A percentile compares a stretch with the other conserved stretches of the same genome.
Evolutionary conservation across 64 coral and sea anemone genomes (phyloP).

Genomic region (Stylophora pistillata): DNA sequence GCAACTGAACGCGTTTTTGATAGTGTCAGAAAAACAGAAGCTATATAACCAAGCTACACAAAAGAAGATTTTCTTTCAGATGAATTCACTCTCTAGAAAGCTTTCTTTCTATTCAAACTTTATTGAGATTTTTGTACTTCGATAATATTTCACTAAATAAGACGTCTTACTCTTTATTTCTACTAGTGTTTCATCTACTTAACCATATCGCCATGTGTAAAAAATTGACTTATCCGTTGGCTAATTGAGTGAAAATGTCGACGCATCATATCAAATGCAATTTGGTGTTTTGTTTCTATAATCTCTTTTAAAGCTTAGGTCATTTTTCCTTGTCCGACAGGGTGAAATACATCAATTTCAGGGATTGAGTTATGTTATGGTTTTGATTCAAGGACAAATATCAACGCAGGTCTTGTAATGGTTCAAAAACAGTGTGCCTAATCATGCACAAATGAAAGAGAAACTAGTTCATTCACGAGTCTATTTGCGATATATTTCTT

Average conservation of each 20-base stretch:
- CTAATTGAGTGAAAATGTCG: conserved; percentile 3
- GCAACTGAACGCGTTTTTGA: not conserved
- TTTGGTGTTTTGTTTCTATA: not conserved
- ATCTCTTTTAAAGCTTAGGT: not conserved
- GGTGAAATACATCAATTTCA: not conserved
- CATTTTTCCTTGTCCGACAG: not conserved
- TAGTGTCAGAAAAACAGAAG: not conserved
- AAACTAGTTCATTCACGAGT: not conserved
- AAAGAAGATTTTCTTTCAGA: not conserved
- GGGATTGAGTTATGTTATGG: not conserved
- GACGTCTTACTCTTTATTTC: conserved; percentile 1
- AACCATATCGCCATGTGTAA: not conserved
- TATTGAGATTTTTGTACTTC: not conserved
- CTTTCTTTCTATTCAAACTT: not conserved
- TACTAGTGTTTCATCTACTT: not conserved
- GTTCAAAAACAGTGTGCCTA: not conserved
- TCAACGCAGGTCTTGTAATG: not conserved
- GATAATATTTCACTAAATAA: conserved; percentile 4
- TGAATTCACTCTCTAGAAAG: not conserved
- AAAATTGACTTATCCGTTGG: conserved; percentile 16
- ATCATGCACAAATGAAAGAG: not conserved
- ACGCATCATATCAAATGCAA: conserved; percentile 2
- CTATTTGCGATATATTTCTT: not conserved
- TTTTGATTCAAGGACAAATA: not conserved
- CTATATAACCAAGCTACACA: not conserved